Conservation (phyloP, 1,140 invertebrate genomes). For the Drosophila virilis region DNA sequence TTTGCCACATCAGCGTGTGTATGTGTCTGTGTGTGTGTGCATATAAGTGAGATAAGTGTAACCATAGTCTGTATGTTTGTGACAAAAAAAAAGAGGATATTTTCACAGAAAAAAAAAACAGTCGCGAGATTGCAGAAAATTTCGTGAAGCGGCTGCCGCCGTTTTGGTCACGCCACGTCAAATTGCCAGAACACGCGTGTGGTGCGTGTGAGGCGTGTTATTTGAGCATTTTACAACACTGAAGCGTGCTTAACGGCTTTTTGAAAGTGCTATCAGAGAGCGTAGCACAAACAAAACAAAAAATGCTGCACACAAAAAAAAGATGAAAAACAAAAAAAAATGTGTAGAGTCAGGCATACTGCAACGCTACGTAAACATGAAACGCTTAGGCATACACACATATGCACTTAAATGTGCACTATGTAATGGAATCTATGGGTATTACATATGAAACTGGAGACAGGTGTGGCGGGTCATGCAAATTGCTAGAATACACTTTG, state of each 20-base stretch:
- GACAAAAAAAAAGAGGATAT: conserved; percentile 29
- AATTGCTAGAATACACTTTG: conserved; percentile 10
- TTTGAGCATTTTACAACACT: conserved; percentile 73
- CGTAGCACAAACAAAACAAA: conserved; percentile 34
- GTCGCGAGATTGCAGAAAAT: conserved; percentile 51
- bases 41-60: conserved; percentile 61
- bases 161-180: conserved; percentile 69
- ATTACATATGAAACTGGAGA: conserved; percentile 15
- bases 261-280: conserved; percentile 66
- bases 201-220: conserved; percentile 65
- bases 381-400: conserved; percentile 34
- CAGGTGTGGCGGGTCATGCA: conserved; percentile 15
- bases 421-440: conserved; percentile 21
- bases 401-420: conserved; percentile 26
- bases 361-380: conserved; percentile 40
- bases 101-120: conserved; percentile 22
- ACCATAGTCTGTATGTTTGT: conserved; percentile 31
- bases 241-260: conserved; percentile 74
- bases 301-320: conserved; percentile 1
- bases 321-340: conserved; percentile 8
- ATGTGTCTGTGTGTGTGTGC: conserved; percentile 11
- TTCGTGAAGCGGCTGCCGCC: conserved; percentile 30
- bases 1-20: conserved; percentile 63
- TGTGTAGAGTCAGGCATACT: conserved; percentile 39
- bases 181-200: conserved; percentile 67